Conservation (phyloP, 2,113 vertebrate species). For the Nanorana parkeri region DNA sequence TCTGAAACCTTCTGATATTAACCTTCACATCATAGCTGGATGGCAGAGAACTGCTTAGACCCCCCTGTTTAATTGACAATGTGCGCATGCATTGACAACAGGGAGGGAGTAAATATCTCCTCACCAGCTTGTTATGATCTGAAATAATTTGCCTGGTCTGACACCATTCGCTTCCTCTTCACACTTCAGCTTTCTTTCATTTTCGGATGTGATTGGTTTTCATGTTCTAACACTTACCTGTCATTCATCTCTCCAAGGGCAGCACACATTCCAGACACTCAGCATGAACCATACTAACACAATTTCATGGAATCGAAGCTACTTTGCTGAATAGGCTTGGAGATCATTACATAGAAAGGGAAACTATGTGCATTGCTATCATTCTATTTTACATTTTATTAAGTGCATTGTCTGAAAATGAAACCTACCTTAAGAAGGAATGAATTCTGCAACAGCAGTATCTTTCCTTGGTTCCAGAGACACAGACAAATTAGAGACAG, state of each 20-base stretch:
- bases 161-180: slow-evolving; percentile 51
- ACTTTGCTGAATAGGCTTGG: slow-evolving; percentile 32
- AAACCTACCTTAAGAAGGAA: background rate
- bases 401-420: background rate
- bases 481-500: background rate
- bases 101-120: slow-evolving; percentile 36
- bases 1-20: slow-evolving; percentile 17
- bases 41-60: background rate
- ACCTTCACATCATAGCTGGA: slow-evolving; percentile 1
- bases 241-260: slow-evolving; percentile 50
- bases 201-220: slow-evolving; percentile 57
- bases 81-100: slow-evolving; percentile 14
- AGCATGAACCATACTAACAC: slow-evolving; percentile 50
- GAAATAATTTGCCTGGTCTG: slow-evolving; percentile 51
- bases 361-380: slow-evolving; percentile 10
- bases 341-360: slow-evolving; percentile 21
- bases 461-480: background rate
- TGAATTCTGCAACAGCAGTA: background rate
- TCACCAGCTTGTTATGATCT: slow-evolving; percentile 47
- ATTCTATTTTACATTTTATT: slow-evolving; percentile 10
- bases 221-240: slow-evolving; percentile 54
- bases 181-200: slow-evolving; percentile 51
- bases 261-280: slow-evolving; percentile 47
- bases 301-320: slow-evolving; percentile 25
- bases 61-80: slow-evolving; percentile 33